Percentiles rank a stretch among this genome's conserved stretches.
phyloP scores from a whole-genome alignment of 2,797 vertebrate species.

The Micromesistius poutassou region DNA sequence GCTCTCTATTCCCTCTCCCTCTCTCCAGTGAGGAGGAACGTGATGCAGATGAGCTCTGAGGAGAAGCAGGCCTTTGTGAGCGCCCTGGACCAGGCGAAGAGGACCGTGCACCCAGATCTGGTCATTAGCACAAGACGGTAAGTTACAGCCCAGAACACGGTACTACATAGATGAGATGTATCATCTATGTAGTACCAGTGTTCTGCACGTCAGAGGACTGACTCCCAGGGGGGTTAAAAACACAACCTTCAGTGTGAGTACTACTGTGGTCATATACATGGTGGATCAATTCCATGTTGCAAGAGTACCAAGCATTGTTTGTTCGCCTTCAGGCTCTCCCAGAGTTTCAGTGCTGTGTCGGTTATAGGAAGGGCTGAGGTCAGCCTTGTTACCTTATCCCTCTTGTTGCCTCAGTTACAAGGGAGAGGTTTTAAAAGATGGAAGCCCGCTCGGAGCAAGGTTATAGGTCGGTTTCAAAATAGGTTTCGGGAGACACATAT shows the following conservation, averaged over 20 bases:
- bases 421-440: background rate
- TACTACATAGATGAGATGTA: constrained; percentile 16
- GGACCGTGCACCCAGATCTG: constrained; percentile 82
- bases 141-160: background rate
- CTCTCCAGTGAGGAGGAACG: constrained; percentile 85
- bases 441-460: background rate
- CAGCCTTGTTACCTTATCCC: too few species aligned
- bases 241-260: too few species aligned
- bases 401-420: too few species aligned
- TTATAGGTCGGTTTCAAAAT: background rate
- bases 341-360: too few species aligned
- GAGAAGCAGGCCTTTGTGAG: constrained; percentile 80
- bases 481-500: background rate
- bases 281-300: background rate
- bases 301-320: background rate
- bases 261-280: background rate
- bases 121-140: constrained; percentile 67
- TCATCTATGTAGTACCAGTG: too few species aligned
- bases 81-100: constrained; percentile 87
- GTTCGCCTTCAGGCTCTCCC: too few species aligned
- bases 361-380: too few species aligned
- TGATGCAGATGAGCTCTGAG: constrained; percentile 77
- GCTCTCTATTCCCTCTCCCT: background rate
- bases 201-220: too few species aligned
- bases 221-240: background rate